phyloP scores from a whole-genome alignment of 2,113 vertebrate genomes.

The Rynchops niger region DNA sequence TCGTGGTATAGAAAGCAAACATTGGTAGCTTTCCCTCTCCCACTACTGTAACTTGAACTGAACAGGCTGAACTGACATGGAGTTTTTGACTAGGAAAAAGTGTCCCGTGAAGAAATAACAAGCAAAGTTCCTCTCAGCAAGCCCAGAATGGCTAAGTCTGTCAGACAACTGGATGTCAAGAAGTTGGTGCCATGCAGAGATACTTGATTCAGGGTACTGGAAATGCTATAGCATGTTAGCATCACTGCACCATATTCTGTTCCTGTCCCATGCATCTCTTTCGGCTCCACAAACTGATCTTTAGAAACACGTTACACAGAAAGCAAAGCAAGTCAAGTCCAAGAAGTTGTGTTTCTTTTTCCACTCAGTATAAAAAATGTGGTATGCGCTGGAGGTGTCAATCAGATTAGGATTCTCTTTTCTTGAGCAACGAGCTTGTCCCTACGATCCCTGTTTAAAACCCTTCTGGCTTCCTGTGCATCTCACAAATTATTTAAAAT shows the following conservation, averaged over 20 bases:
- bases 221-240: neutral
- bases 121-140: neutral
- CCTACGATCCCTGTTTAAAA: neutral
- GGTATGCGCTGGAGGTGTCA: neutral
- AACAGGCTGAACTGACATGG: neutral
- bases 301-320: neutral
- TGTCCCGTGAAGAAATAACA: neutral
- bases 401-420: neutral
- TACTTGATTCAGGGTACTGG: neutral
- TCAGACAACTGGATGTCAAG: neutral
- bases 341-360: neutral
- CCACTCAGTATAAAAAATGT: neutral
- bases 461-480: neutral
- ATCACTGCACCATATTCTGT: neutral
- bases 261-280: neutral
- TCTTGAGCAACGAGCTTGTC: neutral
- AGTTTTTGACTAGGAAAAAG: neutral
- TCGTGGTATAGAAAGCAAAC: conserved; percentile 38
- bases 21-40: conserved; percentile 28
- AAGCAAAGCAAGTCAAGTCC: neutral
- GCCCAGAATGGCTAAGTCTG: neutral
- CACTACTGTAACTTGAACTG: neutral
- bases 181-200: neutral
- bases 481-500: neutral
- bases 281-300: neutral